Conservation (phyloP, 2,888 invertebrate genomes). For the Rapana venosa region DNA sequence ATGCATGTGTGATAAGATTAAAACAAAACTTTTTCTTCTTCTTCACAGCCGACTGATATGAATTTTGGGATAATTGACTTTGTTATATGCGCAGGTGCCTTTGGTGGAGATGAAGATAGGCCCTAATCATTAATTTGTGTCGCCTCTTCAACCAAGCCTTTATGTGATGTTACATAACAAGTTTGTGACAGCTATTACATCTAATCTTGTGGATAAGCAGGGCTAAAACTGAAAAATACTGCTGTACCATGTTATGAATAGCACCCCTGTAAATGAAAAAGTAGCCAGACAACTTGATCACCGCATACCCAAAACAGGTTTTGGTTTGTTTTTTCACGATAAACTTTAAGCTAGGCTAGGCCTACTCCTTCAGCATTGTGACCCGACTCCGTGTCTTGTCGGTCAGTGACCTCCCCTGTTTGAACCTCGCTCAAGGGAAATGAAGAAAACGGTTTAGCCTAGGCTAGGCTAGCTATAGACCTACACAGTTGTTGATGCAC, state of each 20-base stretch:
- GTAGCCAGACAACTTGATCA: too few relatives aligned
- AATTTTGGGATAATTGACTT: too few relatives aligned
- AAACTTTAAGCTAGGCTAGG: too few relatives aligned
- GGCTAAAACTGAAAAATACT: neutral
- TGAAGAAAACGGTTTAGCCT: neutral
- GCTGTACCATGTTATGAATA: neutral
- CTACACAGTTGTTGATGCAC: neutral
- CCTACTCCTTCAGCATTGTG: neutral
- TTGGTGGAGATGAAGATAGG: neutral
- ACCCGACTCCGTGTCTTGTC: neutral
- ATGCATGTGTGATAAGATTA: too few relatives aligned
- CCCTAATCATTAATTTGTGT: neutral
- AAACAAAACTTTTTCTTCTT: too few relatives aligned
- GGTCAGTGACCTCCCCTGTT: slow-evolving; percentile 28
- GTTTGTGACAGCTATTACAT: too few relatives aligned
- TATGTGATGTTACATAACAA: neutral
- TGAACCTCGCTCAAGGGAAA: neutral
- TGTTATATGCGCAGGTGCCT: neutral
- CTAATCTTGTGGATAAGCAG: neutral
- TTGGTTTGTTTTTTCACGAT: neutral
- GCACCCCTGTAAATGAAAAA: neutral
- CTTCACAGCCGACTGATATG: too few relatives aligned
- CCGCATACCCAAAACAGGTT: neutral
- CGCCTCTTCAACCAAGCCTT: neutral
- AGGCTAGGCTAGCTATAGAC: too few relatives aligned